Base-by-base conservation (phyloP, 2,113 vertebrate species). In the Nesospiza acunhae region DNA sequence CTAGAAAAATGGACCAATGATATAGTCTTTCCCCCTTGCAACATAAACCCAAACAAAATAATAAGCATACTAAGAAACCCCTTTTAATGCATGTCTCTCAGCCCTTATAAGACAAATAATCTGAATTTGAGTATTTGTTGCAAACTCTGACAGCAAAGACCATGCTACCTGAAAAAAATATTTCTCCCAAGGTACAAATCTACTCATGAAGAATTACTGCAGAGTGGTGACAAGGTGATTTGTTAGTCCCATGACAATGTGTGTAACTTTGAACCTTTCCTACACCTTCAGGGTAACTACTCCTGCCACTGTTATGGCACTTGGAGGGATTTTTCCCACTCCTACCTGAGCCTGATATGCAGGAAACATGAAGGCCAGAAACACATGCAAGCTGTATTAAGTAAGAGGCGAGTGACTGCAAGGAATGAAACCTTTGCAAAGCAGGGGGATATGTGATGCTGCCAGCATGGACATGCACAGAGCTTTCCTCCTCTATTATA, bases 401-500 rank as follows among this genome's bases (percentile, higher is more conserved):
- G 24, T 35, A 68, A 87, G 33, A 94, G 35, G 15, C 2, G 21
- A 77, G 59, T 0, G 26, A 77, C 46, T 7, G 15, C 62, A 89
- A 90, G 73, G 79, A 87, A 84, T 67, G 23, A 87, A 84, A 93
- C 76, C 73, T 81, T 56, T 91, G 73, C 87, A 70, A 72, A 91
- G 76, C 84, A 94, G 52, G 33, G 27, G 37, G 73, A 92, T 67
- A 47, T 19, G 53, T 0, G 2, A 75, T 15, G 80, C 80, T 95
- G 95, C 83, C 91, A 95, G 78, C 64, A 49, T 6, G 69, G 76
- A 81, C 93, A 78, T 27, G 76, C 94, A 97, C 5, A n/a, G 86
- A 94, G 89, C 84, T 92, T 82, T 94, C 89, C 87, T 81, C 81
- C 90, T 91, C 93, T 94, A 84, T 84, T 89, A 84, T 72, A 94